Conservation (phyloP, 2,113 vertebrate genomes). For the Ivindomyrus marchei region DNA sequence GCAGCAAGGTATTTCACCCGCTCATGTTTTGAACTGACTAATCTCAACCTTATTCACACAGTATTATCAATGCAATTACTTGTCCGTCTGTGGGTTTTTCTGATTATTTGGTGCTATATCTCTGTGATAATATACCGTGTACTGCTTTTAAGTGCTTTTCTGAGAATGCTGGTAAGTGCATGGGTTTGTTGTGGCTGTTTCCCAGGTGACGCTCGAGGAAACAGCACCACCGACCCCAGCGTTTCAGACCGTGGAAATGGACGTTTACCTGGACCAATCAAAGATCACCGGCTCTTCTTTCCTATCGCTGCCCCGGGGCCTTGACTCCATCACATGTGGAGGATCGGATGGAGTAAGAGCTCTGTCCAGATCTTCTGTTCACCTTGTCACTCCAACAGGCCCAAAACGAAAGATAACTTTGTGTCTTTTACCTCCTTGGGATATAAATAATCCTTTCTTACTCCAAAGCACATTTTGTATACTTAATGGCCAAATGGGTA, state of each 20-base stretch:
- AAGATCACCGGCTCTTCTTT: conserved; percentile 50
- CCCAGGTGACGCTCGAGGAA: conserved; percentile 56
- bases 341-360: conserved; percentile 61
- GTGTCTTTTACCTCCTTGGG: background rate
- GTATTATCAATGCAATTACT: background rate
- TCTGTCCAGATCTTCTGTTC: background rate
- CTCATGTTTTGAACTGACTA: background rate
- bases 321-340: conserved; percentile 39
- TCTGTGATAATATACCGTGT: background rate
- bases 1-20: conserved; percentile 47
- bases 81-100: background rate
- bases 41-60: background rate
- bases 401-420: background rate
- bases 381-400: background rate
- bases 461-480: background rate
- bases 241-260: conserved; percentile 64
- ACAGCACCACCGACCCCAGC: conserved; percentile 46
- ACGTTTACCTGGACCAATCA: conserved; percentile 51
- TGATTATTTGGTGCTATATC: background rate
- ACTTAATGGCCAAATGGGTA: background rate
- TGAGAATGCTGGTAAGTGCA: background rate
- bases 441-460: background rate
- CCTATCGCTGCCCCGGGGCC: conserved; percentile 47
- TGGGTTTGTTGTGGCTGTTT: conserved; percentile 15
- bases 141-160: background rate